Evolutionary conservation across 2,888 invertebrate species (phyloP).

Genomic region (Theretra japonica): DNA sequence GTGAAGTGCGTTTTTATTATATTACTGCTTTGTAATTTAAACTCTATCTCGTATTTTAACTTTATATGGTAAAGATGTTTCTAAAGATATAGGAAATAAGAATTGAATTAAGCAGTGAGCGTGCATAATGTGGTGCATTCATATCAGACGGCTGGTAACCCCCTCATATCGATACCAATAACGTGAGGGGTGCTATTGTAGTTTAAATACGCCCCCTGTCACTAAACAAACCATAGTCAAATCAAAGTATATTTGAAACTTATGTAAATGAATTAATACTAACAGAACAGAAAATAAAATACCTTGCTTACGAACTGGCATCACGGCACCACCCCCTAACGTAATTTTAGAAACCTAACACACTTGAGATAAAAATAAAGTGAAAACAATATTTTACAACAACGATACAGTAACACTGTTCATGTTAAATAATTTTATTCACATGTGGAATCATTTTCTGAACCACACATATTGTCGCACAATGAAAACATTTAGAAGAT

Average conservation of each 20-base stretch:
- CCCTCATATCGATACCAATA: conserved; percentile 59
- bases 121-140: conserved; percentile 32
- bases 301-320: conserved; percentile 92
- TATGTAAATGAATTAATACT: neutral
- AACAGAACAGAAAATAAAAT: conserved; percentile 56
- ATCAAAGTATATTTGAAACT: neutral
- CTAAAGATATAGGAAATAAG: neutral
- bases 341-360: conserved; percentile 73
- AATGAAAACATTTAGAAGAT: conserved; percentile 79
- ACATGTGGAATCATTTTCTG: conserved; percentile 67
- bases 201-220: conserved; percentile 53
- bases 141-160: conserved; percentile 53
- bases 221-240: conserved; percentile 33
- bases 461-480: conserved; percentile 69
- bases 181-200: conserved; percentile 59
- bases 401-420: conserved; percentile 53
- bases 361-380: conserved; percentile 66
- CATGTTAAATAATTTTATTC: conserved; percentile 75
- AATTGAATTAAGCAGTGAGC: neutral
- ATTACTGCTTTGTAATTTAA: neutral
- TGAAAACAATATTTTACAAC: conserved; percentile 67
- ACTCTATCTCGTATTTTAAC: too few relatives aligned
- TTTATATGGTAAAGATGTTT: neutral
- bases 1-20: neutral
- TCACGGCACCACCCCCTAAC: conserved; percentile 84